A percentile compares a stretch with the other conserved stretches of the same genome.
These are phyloP conservation scores for Oriolus oriolus DNA, from an alignment of 2,113 vertebrate genomes.

Conservation along the genomic window DNA sequence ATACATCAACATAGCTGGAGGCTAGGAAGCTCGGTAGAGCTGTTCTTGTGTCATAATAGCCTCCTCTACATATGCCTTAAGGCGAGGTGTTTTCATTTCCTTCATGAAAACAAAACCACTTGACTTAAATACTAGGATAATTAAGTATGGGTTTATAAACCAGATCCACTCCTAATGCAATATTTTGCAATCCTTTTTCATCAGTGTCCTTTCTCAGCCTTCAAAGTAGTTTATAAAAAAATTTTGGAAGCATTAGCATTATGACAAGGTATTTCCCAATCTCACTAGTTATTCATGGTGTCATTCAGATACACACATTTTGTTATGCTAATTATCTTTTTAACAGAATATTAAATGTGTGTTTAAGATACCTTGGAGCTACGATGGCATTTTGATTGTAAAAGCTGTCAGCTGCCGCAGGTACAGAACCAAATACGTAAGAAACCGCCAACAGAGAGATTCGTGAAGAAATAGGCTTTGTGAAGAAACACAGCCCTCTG, in stretches of 20 bases:
- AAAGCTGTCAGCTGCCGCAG: constrained; percentile 30
- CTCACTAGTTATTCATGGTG: neutral
- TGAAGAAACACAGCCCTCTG: constrained; percentile 73
- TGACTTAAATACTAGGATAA: neutral
- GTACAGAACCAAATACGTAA: constrained; percentile 46
- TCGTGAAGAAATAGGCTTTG: constrained; percentile 68
- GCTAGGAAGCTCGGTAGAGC: neutral
- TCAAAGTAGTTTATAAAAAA: neutral
- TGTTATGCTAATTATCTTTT: neutral
- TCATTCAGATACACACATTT: neutral
- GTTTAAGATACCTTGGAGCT: constrained; percentile 73
- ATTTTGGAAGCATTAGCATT: neutral
- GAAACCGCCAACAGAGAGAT: constrained; percentile 65
- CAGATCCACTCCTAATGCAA: neutral
- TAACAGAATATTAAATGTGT: constrained; percentile 72
- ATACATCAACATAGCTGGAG: neutral
- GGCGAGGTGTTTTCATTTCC: neutral
- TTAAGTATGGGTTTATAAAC: neutral
- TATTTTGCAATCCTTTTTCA: neutral
- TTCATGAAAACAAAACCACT: neutral
- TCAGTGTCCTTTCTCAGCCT: neutral
- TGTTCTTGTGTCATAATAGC: neutral
- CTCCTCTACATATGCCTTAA: neutral
- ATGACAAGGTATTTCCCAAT: neutral
- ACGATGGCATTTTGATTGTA: constrained; percentile 67